Base-by-base conservation (phyloP, 2,888 invertebrate species). In the Drosophila setosimentum region DNA sequence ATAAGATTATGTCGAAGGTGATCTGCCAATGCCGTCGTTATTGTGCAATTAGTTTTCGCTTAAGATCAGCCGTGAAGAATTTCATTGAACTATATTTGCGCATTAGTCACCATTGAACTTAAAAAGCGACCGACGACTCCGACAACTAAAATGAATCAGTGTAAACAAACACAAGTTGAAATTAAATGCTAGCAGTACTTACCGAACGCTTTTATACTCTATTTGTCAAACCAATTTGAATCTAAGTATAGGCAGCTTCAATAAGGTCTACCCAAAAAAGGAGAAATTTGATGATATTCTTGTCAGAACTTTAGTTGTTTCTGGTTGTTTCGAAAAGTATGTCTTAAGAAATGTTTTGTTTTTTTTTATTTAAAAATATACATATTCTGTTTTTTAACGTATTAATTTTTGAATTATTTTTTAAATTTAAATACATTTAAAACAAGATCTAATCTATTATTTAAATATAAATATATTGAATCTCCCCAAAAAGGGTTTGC, bases 81-180 rank as follows among this genome's bases (percentile, higher is more conserved):
- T 75, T 61, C 65, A 58, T 57, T 54, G 67, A 33, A 37, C 42
- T 50, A 48, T 55, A 42, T 57, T 24, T 57, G 65, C 30, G 45
- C 32, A 61, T 75, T 75, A 76, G 78, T 76, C 78, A 76, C 68
- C 60, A 73, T 62, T 51, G 33, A 66, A 61, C 61, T 35, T 61
- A 53, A 58, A 64, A 58, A 45, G 42, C 49, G 55, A 35, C 53
- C 50, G 40, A 51, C 50, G 27, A 49, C 33, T 53, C 60, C 57
- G n/a, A 40, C n/a, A 71, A 57, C 53, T 30, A 62, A 60, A 33
- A 62, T 67, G 67, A 78, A 79, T 74, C 74, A 79, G 75, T 79
- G 69, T 49, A 67, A 75, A 62, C 49, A 74, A 74, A 66, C 61
- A 63, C 18, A 16, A 21, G 29, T 37, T 6, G 29, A n/a, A 21